phyloP scores from a whole-genome alignment of 2,888 invertebrate species.

The Thymelicus sylvestris region DNA sequence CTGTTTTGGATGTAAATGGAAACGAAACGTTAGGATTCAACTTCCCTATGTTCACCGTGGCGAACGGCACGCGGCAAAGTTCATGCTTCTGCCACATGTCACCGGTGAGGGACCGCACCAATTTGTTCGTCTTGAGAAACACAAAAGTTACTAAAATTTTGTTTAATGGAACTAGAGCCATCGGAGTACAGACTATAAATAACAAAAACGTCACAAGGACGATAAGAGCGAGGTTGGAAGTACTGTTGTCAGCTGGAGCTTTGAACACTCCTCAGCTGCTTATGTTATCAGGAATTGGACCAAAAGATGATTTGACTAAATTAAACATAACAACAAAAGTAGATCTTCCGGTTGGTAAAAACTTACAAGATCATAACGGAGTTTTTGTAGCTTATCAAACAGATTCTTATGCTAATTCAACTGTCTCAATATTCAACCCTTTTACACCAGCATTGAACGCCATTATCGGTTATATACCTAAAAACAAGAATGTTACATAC shows the following conservation, averaged over 20 bases:
- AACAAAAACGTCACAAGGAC: constrained; percentile 43
- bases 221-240: constrained; percentile 51
- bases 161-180: constrained; percentile 47
- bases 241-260: constrained; percentile 54
- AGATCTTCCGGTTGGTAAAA: constrained; percentile 57
- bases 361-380: constrained; percentile 58
- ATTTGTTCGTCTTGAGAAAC: constrained; percentile 52
- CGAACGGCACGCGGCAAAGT: constrained; percentile 66
- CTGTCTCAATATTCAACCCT: neutral
- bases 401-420: neutral
- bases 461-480: constrained; percentile 14
- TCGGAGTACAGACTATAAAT: constrained; percentile 52
- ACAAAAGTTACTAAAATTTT: constrained; percentile 50
- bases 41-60: constrained; percentile 42
- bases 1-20: constrained; percentile 50
- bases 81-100: constrained; percentile 65
- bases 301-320: constrained; percentile 49
- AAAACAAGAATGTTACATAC: constrained; percentile 8
- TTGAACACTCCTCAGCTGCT: constrained; percentile 55
- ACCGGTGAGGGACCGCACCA: constrained; percentile 48
- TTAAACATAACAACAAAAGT: constrained; percentile 50
- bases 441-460: neutral
- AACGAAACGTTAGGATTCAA: constrained; percentile 59
- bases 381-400: constrained; percentile 41
- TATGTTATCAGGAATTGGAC: constrained; percentile 59